Conservation (phyloP, 2,797 vertebrate species). For the Prunella strophiata region DNA sequence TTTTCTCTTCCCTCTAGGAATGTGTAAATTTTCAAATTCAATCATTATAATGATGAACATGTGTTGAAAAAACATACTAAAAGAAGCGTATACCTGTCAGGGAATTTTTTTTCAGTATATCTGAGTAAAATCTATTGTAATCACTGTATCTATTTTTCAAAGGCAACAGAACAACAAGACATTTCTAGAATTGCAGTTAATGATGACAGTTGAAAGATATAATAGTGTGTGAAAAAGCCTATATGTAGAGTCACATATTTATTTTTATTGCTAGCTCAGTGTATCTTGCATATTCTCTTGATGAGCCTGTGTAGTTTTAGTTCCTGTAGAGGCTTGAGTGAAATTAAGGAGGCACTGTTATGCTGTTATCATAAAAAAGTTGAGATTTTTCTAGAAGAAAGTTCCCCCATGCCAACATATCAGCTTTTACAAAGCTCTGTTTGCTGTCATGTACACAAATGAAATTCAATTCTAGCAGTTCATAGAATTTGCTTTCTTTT, state of each 20-base stretch:
- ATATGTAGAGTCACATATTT: not conserved
- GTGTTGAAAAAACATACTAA: conserved; percentile 53
- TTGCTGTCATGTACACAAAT: not conserved
- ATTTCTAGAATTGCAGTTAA: conserved; percentile 32
- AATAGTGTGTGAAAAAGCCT: conserved; percentile 19
- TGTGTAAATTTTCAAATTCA: conserved; percentile 67
- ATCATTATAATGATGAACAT: conserved; percentile 67
- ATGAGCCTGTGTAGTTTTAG: conserved; percentile 11
- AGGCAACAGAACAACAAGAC: conserved; percentile 38
- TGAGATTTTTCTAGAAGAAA: conserved; percentile 20
- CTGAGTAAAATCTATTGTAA: conserved; percentile 54
- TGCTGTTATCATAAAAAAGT: not conserved
- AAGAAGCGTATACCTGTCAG: conserved; percentile 59
- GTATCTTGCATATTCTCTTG: conserved; percentile 6
- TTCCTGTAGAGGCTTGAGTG: not conserved
- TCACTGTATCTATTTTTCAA: conserved; percentile 45
- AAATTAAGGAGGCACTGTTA: conserved; percentile 31
- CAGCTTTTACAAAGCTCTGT: not conserved
- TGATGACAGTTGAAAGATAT: conserved; percentile 55
- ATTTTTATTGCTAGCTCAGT: conserved; percentile 26
- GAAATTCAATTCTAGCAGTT: not conserved
- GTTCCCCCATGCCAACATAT: not conserved
- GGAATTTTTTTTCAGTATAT: conserved; percentile 17
- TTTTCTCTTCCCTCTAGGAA: conserved; percentile 1
- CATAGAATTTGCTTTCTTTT: not conserved